Base-by-base conservation (phyloP, 2,888 invertebrate species). In the Ochropacha duplaris region DNA sequence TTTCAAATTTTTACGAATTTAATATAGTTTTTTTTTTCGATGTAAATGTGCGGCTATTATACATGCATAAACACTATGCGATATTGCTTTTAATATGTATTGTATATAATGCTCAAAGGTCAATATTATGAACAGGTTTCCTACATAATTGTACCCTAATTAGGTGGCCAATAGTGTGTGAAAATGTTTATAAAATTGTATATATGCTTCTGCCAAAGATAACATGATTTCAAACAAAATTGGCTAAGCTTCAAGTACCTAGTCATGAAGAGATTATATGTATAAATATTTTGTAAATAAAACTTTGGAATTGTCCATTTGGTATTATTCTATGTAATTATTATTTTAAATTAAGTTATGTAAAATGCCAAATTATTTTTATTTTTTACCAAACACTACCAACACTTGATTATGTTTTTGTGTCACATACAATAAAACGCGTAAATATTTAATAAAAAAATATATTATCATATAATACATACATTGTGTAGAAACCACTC, bases 221-320 rank as follows among this genome's bases (percentile, higher is more conserved):
- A 69, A 72, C 62, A 69, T 65, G 62, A 59, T 64, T 71, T 60
- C 60, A 71, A 71, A 72, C 66, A 62, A 69, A 69, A 84, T 87
- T 84, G 88, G 87, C 84, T 79, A 78, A 83, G 81, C 83, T 83
- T 86, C 75, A 80, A 65, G 61, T 74, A 73, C 77, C 88, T 91
- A 91, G 92, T 91, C 92, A 92, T 80, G 78, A 86, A 81, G 78
- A 87, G 84, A 88, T 85, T 83, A 82, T 68, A 44, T 44, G 9
- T 44, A 73, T 71, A 75, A 86, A 79, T 89, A 85, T 88, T 89
- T 87, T 92, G 91, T 92, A 92, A 79, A 92, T 92, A 92, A 89
- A 88, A 86, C 78, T 77, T 82, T 82, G 68, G 80, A 70, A 84
- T 79, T 71, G 65, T 71, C 68, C 72, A 51, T 76, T 74, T 76